Base-by-base conservation (phyloP, 2,888 invertebrate genomes). In the Sphinx pinastri region DNA sequence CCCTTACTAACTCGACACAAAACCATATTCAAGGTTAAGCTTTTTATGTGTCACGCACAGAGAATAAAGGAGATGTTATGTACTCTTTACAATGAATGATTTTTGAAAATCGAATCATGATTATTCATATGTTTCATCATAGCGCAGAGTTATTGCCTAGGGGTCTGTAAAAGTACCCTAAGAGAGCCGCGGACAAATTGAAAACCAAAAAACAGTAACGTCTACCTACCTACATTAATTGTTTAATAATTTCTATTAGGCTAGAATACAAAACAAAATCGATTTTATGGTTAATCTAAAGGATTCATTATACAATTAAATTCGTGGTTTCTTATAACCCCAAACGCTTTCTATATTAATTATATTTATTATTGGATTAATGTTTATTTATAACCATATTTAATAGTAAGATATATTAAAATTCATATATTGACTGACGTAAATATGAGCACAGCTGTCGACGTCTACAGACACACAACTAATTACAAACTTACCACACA, bases 401-500 rank as follows among this genome's bases (percentile, higher is more conserved):
- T 19, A 47, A 63, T 47, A 2, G 16, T 12, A 47, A 49, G 16
- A 19, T 47, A 60, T 60, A 60, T 60, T 60, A 47, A 60, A 47
- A 16, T 60, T 60, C 38, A 60, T 16, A 47, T 47, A 60, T 60
- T 16, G 2, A 60, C 45, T 47, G 47, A 60, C 47, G 45, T 47
- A 16, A 60, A 60, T 49, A 49, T 63, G 63, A 63, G 19, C 16
- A 19, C 19, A 63, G 49, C 19, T 47, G 49, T 63, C 49, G 63
- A 16, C 49, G 49, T 49, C 63, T 63, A 13, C 19, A 63, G 19
- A 63, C 19, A 19, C 49, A 60, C 16, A 47, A 63, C 63, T 63
- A 63, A 63, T 63, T 49, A 63, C 63, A 63, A 63, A 2, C 49
- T 38, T 38, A 68, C 54, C 54, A 68, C 54, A 55, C 55, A 68